Evolutionary conservation across 1,140 invertebrate species (phyloP), one percentile per base, ranked within the genome.

Genomic region (Aphidius ervi): DNA sequence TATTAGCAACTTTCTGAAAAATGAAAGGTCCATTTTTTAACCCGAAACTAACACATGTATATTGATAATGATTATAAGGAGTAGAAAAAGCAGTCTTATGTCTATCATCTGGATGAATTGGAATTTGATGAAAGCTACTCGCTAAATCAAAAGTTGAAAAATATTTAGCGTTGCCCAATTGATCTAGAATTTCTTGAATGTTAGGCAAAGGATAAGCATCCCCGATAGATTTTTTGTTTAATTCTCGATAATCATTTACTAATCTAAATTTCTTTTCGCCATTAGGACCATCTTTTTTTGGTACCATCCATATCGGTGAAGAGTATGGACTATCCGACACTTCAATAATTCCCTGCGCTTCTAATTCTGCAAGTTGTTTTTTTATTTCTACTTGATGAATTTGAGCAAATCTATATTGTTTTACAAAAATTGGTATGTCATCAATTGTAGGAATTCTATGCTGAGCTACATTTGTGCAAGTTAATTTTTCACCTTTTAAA

Each of bases 111-210:
- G 48, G 48, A 6, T 50, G 48, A 5, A 50, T 50, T 5, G 20
- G 20, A 7, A 50, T 50, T 50, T 31, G 48, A 31, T 50, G 48
- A 9, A 50, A 50, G 9, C 48, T 23, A 31, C 23, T 50, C n/a
- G 48, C 48, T 9, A 50, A 9, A 9, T 50, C 23, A 4, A 50
- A 9, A 2, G 48, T 50, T 16, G 48, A 31, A 31, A 50, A 50
- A 50, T n/a, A n/a, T n/a, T n/a, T 31, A 1, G 48, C 48, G 9
- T 23, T 23, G 9, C 48, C 48, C 16, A 50, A 23, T 50, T 50
- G 48, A 23, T 50, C 48, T 5, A 2, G 4, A 9, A 50, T 31
- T 31, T 50, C 48, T 9, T 31, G 16, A 4, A 50, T 50, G 37
- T 50, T 50, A 9, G 48, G 16, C n/a, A 50, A 31, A 2, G 48